These are phyloP conservation scores for Oligia fasciuncula DNA, from an alignment of 2,888 invertebrate species.

Conservation along the genomic window DNA sequence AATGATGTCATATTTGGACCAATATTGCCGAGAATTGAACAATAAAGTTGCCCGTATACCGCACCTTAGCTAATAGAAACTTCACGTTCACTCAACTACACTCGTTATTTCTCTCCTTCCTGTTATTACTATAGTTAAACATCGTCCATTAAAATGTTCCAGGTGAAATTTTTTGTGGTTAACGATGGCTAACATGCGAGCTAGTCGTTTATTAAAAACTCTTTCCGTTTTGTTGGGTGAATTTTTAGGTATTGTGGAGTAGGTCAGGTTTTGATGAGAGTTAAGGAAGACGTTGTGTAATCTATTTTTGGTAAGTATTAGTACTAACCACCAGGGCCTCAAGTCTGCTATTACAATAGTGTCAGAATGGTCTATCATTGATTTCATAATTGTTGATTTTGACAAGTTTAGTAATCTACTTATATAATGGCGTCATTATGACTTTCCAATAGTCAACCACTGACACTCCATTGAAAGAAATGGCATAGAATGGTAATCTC, in stretches of 20 bases:
- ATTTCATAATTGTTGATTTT: too few relatives aligned
- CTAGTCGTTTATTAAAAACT: slow-evolving; percentile 46
- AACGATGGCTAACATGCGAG: slow-evolving; percentile 47
- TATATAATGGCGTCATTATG: too few relatives aligned
- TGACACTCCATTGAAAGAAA: too few relatives aligned
- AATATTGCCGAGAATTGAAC: not conserved
- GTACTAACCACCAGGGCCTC: too few relatives aligned
- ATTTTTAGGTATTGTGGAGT: slow-evolving; percentile 1
- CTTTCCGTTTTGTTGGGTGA: slow-evolving; percentile 4
- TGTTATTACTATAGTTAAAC: slow-evolving; percentile 31
- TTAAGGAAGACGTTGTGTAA: not conserved
- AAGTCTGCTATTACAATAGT: too few relatives aligned
- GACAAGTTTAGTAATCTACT: too few relatives aligned
- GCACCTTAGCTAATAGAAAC: slow-evolving; percentile 18
- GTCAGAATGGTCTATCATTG: too few relatives aligned
- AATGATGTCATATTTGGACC: not conserved
- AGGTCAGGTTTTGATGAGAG: not conserved
- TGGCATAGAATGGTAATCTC: too few relatives aligned
- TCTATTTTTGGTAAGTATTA: too few relatives aligned
- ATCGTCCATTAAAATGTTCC: slow-evolving; percentile 40
- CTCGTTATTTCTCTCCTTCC: slow-evolving; percentile 31
- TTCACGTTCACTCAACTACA: slow-evolving; percentile 20
- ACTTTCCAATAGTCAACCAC: too few relatives aligned
- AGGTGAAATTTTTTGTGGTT: slow-evolving; percentile 30
- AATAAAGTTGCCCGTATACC: not conserved